Conservation (phyloP, 2,797 vertebrate species). For the Microcaecilia unicolor region DNA sequence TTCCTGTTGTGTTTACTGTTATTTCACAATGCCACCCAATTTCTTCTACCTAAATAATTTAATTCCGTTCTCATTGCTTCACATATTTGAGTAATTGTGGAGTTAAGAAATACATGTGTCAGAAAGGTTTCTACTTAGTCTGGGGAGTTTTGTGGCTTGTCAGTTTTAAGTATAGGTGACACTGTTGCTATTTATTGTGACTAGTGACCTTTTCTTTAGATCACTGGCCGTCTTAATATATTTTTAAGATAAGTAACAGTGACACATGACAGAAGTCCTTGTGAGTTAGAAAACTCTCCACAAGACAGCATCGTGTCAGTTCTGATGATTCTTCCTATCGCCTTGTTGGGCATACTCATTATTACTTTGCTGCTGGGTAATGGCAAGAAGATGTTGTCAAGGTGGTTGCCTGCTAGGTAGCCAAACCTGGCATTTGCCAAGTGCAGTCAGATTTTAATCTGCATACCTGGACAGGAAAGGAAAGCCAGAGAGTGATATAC, state of each 20-base stretch:
- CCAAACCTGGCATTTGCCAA: constrained; percentile 9
- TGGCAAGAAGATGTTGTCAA: constrained; percentile 34
- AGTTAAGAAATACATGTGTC: too few species aligned
- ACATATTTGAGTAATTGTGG: too few species aligned
- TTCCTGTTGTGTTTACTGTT: too few species aligned
- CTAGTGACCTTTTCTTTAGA: constrained; percentile 60
- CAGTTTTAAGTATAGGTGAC: constrained; percentile 36
- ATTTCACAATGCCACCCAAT: too few species aligned
- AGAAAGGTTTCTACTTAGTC: constrained; percentile 26
- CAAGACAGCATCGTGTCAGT: constrained; percentile 37
- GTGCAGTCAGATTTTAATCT: background rate
- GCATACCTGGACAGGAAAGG: constrained; percentile 6
- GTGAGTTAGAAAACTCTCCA: constrained; percentile 19
- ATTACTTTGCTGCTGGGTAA: constrained; percentile 35
- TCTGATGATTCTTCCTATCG: constrained; percentile 15
- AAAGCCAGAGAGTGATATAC: constrained; percentile 1
- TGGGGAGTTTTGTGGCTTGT: constrained; percentile 29
- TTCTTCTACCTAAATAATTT: too few species aligned
- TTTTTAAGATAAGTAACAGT: constrained; percentile 31
- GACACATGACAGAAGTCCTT: constrained; percentile 46
- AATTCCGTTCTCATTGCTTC: too few species aligned
- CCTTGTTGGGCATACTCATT: constrained; percentile 15
- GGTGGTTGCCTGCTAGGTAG: background rate
- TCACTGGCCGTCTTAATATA: constrained; percentile 31
- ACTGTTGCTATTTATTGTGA: constrained; percentile 31